phyloP scores from a whole-genome alignment of 2,888 invertebrate genomes.

The Gortyna flavago region DNA sequence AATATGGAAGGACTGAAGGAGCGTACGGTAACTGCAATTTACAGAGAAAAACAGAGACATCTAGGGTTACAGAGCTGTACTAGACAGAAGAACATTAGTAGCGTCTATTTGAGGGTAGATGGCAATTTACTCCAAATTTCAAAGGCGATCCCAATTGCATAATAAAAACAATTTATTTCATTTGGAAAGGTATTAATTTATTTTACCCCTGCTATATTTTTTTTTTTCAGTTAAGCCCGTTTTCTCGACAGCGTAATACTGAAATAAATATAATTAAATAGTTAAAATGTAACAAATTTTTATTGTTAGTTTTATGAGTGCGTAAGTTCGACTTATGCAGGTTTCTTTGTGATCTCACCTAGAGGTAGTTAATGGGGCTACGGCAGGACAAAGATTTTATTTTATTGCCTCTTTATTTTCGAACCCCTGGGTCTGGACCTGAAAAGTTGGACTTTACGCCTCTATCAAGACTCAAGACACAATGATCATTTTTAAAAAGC shows the following conservation, averaged over 20 bases:
- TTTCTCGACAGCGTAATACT: neutral
- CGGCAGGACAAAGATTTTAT: neutral
- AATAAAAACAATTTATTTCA: neutral
- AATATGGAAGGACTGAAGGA: neutral
- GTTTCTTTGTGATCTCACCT: neutral
- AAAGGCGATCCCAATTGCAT: neutral
- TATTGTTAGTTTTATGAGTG: neutral
- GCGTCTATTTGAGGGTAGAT: neutral
- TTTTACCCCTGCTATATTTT: neutral
- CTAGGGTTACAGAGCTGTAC: neutral
- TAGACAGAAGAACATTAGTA: neutral
- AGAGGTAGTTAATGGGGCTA: neutral
- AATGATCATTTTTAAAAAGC: neutral
- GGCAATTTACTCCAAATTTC: neutral
- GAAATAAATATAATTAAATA: neutral
- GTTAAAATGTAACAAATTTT: neutral
- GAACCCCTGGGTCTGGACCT: neutral
- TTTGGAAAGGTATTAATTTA: neutral
- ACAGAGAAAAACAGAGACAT: slow-evolving; percentile 18
- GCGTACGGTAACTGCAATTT: neutral
- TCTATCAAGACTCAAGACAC: neutral
- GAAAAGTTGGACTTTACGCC: neutral
- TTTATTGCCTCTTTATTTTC: neutral
- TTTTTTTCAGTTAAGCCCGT: too few relatives aligned
- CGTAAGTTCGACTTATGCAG: neutral